Evolutionary conservation across 1,140 invertebrate genomes (phyloP).

Genomic region (Drosophila aff.): DNA sequence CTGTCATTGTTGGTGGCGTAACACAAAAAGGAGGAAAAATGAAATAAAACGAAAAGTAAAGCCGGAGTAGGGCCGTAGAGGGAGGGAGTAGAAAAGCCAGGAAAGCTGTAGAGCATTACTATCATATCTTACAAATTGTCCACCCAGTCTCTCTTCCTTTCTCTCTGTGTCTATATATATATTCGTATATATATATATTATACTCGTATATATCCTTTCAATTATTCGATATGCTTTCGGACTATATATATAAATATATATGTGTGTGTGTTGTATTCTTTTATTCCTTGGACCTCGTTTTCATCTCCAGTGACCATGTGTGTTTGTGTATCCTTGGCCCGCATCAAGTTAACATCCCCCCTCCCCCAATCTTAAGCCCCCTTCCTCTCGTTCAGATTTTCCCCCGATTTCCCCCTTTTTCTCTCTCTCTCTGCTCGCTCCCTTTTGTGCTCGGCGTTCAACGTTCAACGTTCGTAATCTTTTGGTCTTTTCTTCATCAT

Average conservation of each 20-base stretch:
- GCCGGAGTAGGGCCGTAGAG: no score
- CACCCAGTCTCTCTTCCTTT: slow-evolving; percentile 16
- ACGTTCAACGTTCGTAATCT: slow-evolving; percentile 75
- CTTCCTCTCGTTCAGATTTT: neutral
- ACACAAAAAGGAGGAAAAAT: slow-evolving; percentile 29
- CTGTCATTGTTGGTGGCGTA: slow-evolving; percentile 63
- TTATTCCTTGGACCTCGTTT: slow-evolving; percentile 61
- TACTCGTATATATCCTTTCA: slow-evolving; percentile 76
- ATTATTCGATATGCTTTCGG: slow-evolving; percentile 72
- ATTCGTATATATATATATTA: slow-evolving; percentile 18
- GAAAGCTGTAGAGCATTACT: slow-evolving; percentile 63
- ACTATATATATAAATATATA: neutral
- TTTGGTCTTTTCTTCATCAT: slow-evolving; percentile 83
- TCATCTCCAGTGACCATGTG: slow-evolving; percentile 66
- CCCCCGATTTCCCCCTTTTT: neutral
- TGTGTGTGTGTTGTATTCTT: slow-evolving; percentile 35
- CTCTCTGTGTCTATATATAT: slow-evolving; percentile 8
- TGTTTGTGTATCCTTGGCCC: slow-evolving; percentile 54
- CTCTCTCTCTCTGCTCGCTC: neutral
- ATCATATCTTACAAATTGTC: slow-evolving; percentile 81
- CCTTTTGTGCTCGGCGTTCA: slow-evolving; percentile 41
- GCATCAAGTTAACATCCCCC: slow-evolving; percentile 43
- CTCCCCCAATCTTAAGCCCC: neutral
- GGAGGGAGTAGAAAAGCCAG: slow-evolving; percentile 1
- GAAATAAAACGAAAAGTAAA: slow-evolving; percentile 15